Conservation (phyloP, 2,888 invertebrate species). For the Marasmarcha lunaedactyla region DNA sequence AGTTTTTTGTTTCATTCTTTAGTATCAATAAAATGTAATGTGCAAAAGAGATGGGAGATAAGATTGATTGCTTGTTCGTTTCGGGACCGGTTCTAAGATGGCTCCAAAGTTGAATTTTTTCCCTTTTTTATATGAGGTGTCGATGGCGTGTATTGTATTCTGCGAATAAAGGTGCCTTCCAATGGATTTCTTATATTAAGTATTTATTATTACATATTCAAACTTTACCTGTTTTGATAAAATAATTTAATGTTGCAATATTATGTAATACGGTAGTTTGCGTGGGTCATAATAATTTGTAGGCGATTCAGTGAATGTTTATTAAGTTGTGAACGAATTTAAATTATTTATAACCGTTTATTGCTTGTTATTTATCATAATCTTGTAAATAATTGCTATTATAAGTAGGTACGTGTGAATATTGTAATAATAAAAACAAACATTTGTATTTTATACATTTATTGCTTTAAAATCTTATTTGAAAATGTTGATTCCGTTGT, state of each 20-base stretch:
- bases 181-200: neutral
- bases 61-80: constrained; percentile 37
- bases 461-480: too few relatives aligned
- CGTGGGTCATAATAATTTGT: too few relatives aligned
- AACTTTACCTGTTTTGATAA: neutral
- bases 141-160: constrained; percentile 48
- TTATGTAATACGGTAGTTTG: neutral
- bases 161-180: constrained; percentile 26
- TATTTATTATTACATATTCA: neutral
- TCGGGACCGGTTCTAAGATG: constrained; percentile 64
- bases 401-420: too few relatives aligned
- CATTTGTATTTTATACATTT: too few relatives aligned
- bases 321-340: too few relatives aligned
- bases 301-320: too few relatives aligned
- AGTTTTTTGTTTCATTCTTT: constrained; percentile 19
- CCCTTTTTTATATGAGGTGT: constrained; percentile 52
- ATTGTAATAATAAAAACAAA: too few relatives aligned
- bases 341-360: too few relatives aligned
- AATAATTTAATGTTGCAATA: neutral
- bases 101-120: constrained; percentile 35
- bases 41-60: constrained; percentile 25
- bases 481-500: too few relatives aligned
- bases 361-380: too few relatives aligned
- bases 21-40: constrained; percentile 2
- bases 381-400: too few relatives aligned